Conservation (phyloP, 2,797 vertebrate species). For the Thunnus albacares region DNA sequence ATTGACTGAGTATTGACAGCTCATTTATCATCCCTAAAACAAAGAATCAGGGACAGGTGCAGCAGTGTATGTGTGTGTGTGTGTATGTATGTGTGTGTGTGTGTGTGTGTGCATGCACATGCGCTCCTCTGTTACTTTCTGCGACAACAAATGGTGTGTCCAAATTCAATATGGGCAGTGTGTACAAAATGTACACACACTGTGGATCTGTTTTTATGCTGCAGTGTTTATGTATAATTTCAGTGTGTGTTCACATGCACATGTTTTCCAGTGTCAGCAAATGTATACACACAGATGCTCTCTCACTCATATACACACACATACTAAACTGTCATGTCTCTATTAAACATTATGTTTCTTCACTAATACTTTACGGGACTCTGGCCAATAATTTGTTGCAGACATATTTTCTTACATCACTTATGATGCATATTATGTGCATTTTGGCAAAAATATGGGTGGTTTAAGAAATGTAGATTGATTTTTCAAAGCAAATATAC, state of each 20-base stretch:
- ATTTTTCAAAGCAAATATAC: too few species aligned
- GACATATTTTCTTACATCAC: neutral
- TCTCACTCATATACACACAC: neutral
- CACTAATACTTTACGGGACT: constrained; percentile 8
- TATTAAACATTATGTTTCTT: neutral
- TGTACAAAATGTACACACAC: neutral
- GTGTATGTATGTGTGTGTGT: neutral
- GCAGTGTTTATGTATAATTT: neutral
- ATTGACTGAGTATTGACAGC: constrained; percentile 56
- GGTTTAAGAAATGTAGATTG: neutral
- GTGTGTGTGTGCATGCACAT: neutral
- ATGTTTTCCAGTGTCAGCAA: too few species aligned
- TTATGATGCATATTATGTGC: neutral
- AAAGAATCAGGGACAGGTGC: neutral
- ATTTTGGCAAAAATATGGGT: neutral
- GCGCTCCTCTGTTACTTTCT: neutral
- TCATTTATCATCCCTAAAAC: constrained; percentile 50
- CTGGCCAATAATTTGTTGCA: neutral
- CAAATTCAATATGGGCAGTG: neutral
- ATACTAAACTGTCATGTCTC: neutral
- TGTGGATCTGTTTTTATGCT: neutral
- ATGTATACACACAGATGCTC: too few species aligned
- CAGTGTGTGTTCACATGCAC: neutral
- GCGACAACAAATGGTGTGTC: neutral
- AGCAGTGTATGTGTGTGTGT: neutral